phyloP scores from a whole-genome alignment of 1,140 invertebrate genomes.

The Drosophila ercepeae region DNA sequence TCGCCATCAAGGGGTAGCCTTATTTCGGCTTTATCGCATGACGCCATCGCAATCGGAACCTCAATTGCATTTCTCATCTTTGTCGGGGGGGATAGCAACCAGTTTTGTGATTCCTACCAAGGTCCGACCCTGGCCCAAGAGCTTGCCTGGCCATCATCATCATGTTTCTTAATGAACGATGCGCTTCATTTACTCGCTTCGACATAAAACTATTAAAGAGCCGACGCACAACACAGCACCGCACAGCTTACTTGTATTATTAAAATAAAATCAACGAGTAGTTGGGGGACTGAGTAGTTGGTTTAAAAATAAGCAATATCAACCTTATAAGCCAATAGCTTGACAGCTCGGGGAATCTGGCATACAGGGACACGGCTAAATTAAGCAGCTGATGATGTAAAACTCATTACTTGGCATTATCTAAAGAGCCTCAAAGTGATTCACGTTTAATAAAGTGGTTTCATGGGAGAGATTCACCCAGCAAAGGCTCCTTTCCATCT shows the following conservation, averaged over 20 bases:
- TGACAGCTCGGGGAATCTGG: not conserved
- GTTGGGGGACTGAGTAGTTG: not conserved
- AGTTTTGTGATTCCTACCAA: conserved; percentile 22
- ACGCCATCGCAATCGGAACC: conserved; percentile 25
- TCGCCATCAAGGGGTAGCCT: not conserved
- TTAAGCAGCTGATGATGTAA: not conserved
- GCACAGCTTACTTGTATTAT: conserved; percentile 28
- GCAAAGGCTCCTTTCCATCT: not conserved
- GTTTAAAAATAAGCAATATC: conserved; percentile 1
- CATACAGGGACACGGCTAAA: not conserved
- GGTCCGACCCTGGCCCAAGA: conserved; percentile 1
- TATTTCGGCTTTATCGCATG: conserved; percentile 16
- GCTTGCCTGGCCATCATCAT: not conserved
- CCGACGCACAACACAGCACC: too few species aligned
- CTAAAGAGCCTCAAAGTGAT: not conserved
- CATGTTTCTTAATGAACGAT: conserved; percentile 46
- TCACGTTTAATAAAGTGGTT: too few species aligned
- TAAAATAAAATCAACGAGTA: conserved; percentile 9
- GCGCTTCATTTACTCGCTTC: conserved; percentile 39
- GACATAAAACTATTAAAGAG: conserved; percentile 57
- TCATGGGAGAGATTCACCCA: too few species aligned
- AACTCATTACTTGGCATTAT: not conserved
- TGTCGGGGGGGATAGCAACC: conserved; percentile 17
- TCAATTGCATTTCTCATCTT: conserved; percentile 30
- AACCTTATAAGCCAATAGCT: not conserved